A percentile compares a stretch with the other conserved stretches of the same genome.
phyloP scores from a whole-genome alignment of 2,797 vertebrate species.

The Chiloscyllium punctatum region DNA sequence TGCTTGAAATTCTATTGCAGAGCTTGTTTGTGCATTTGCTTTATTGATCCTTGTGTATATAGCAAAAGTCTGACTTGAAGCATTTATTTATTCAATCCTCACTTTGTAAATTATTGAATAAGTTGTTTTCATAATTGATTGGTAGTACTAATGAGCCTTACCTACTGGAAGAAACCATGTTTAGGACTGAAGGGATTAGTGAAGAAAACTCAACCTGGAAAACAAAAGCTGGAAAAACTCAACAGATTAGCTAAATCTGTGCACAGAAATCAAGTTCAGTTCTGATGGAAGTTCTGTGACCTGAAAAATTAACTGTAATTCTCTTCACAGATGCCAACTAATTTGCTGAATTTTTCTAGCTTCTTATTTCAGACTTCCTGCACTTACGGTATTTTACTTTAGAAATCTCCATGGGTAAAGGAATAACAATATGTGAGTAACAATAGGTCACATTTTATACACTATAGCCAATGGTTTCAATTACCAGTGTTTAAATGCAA shows the following conservation, averaged over 20 bases:
- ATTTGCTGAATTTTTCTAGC: too few species aligned
- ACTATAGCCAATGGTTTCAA: not conserved
- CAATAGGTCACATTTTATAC: not conserved
- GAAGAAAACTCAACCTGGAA: not conserved
- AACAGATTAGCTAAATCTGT: too few species aligned
- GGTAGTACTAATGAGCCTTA: not conserved
- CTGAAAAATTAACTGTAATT: too few species aligned
- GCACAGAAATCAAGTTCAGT: too few species aligned
- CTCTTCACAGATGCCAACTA: too few species aligned
- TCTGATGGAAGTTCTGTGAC: too few species aligned
- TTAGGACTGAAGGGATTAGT: not conserved
- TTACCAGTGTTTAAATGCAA: not conserved
- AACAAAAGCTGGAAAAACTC: too few species aligned
- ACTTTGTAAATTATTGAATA: not conserved
- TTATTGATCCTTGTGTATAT: slow-evolving; percentile 13
- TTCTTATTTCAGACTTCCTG: too few species aligned
- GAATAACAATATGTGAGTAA: not conserved
- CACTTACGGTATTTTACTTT: too few species aligned
- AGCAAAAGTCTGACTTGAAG: not conserved
- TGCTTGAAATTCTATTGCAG: not conserved
- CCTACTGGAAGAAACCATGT: not conserved
- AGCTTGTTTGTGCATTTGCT: not conserved
- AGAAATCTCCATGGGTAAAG: not conserved
- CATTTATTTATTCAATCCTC: not conserved
- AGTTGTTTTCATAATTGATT: not conserved